Conservation (phyloP, 1,140 invertebrate genomes). For the Ditylenchus dipsaci region DNA sequence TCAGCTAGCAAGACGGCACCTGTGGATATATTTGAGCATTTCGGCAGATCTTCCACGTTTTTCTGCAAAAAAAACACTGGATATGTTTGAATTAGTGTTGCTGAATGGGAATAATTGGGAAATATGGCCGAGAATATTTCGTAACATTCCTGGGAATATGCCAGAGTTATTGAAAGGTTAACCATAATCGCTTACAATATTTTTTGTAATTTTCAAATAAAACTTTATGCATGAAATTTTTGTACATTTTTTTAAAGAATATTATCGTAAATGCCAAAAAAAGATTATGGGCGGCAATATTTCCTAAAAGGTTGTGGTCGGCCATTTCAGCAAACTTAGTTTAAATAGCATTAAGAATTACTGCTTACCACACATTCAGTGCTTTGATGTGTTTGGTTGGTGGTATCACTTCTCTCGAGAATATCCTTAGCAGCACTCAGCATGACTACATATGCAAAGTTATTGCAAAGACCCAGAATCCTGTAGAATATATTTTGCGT, state of each 20-base stretch:
- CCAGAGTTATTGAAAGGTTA: no score
- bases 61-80: conserved; percentile 28
- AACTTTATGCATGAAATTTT: no score
- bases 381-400: conserved; percentile 1
- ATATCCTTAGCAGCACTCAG: conserved; percentile 42
- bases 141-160: no score
- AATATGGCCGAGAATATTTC: no score
- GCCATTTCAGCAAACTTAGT: conserved; percentile 9
- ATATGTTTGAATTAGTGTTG: no score
- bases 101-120: no score
- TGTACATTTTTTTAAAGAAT: no score
- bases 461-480: conserved; percentile 43
- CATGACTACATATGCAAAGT: conserved; percentile 44
- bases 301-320: no score
- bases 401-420: conserved; percentile 17
- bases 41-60: conserved; percentile 2
- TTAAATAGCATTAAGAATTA: conserved; percentile 42
- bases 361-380: conserved; percentile 24
- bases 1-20: conserved; percentile 46
- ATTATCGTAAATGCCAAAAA: no score
- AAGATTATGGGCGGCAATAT: no score
- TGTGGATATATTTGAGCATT: conserved; percentile 39
- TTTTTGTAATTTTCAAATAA: no score
- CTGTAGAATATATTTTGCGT: conserved; percentile 7
- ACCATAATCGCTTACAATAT: no score